Evolutionary conservation across 64 coral and sea anemone genomes (phyloP).

Genomic region (Stylophora pistillata): DNA sequence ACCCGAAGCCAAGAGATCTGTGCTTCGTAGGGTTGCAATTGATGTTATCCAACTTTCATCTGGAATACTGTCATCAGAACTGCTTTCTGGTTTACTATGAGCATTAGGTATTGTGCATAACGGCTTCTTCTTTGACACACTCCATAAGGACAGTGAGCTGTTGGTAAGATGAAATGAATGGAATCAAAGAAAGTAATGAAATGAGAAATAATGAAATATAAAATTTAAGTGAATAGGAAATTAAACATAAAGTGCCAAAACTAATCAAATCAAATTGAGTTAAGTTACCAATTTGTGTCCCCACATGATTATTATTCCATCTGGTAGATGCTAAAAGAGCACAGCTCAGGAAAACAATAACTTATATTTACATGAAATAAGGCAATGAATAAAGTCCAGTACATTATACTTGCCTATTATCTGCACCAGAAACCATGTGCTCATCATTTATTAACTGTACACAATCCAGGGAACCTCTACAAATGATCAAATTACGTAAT

Average conservation of each 20-base stretch:
- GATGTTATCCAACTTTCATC: conserved; percentile 94
- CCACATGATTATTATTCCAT: too few species aligned
- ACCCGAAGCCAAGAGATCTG: conserved; percentile 97
- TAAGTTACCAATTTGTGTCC: too few species aligned
- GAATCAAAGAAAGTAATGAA: neutral
- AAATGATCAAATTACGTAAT: neutral
- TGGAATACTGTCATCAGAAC: conserved; percentile 55
- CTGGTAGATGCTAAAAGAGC: too few species aligned
- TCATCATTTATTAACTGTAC: conserved; percentile 89
- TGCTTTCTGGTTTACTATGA: conserved; percentile 56
- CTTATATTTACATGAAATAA: neutral
- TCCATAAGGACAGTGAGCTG: conserved; percentile 92
- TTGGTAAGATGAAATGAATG: neutral
- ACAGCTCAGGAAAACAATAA: too few species aligned
- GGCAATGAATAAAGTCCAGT: neutral
- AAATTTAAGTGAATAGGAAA: too few species aligned
- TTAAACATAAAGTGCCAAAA: too few species aligned
- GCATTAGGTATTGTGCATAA: conserved; percentile 73
- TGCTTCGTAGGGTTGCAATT: conserved; percentile 67
- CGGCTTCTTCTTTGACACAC: conserved; percentile 84
- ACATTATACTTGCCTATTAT: conserved; percentile 75
- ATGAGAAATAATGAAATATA: too few species aligned
- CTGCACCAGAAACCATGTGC: conserved; percentile 88
- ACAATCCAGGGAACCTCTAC: conserved; percentile 88
- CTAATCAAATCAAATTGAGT: too few species aligned